Evolutionary conservation across 2,797 vertebrate species (phyloP), one percentile per base, ranked within the genome.

Genomic region (Phalloptychus januarius): DNA sequence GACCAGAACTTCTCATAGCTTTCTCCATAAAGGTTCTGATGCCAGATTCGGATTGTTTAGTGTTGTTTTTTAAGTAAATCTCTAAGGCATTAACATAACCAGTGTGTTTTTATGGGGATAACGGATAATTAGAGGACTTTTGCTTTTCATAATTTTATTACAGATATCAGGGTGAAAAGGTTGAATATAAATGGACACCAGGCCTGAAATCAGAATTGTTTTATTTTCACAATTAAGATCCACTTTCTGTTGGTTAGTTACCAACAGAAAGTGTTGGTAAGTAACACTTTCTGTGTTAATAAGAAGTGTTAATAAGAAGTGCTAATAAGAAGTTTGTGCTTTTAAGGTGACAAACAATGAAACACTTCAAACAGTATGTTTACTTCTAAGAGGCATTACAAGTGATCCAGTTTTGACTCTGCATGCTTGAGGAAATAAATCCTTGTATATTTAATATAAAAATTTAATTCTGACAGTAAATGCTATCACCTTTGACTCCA

Each of bases 401-500:
- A 8, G 36, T 33, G 16, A 67, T 40, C 33, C 5, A 5, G 33
- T 16, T 67, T 40, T 25, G 36, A 67, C 63, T 23, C 7, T 67
- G 36, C 63, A 18, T 63, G 58, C 20, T 67, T 67, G 20, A 67
- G 7, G 20, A 67, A 67, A 7, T 6, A 36, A 36, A 10, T 38
- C 3, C 18, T 38, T 65, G 61, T 38, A 65, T 38, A 38, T 67
- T 40, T 67, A 20, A 67, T 20, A 67, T 40, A 25, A 23, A 65
- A 38, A 67, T 38, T 36, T 67, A 23, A 67, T 67, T 67, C 20
- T 38, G 63, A 38, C 63, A 67, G 63, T 67, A 40, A 67, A 67
- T 67, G 4, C 23, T 40, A 67, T 67, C 8, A 8, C 61, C 4
- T 38, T 67, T 40, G 20, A 13, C 63, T 38, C 20, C 18, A 40